Base-by-base conservation (phyloP, 1,140 invertebrate genomes). In the Bradynema listronoti region DNA sequence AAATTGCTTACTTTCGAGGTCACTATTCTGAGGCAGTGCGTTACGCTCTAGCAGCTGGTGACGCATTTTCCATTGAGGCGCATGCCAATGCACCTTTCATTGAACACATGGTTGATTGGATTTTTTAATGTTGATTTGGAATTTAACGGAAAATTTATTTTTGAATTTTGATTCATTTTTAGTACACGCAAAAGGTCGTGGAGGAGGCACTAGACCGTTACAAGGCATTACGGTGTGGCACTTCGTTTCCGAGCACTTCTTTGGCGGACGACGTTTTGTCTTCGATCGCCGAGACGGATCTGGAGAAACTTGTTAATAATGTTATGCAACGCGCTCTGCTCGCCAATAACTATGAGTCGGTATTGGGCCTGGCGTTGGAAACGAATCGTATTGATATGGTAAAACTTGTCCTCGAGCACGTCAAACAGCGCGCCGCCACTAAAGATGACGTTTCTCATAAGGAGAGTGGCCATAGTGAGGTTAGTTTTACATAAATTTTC, bases 11-110 rank as follows among this genome's bases (percentile, higher is more conserved):
- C 52, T 73, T 67, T 49, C 52, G 73, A 11, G 65, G 68, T 24
- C 56, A 73, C 30, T 73, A 73, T 43, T 39, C 27, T 4, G 45
- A 53, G 19, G 67, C 72, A n/a, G 32, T 73, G 24, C 25, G 65
- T 11, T 58, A 70, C 16, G 71, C 72, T 7, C 57, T 73, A 7
- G 33, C 59, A 25, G 72, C 69, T 2, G 71, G 58, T 16, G 66
- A 72, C 30, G 33, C 56, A 14, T 75, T 73, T 39, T 43, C 36
- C 22, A 92, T 78, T 90, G 96, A 80, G n/a, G n/a, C n/a, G n/a
- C n/a, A n/a, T 92, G 92, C 0, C 78, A 97, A 56, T 89, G 87
- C 30, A 94, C 91, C 82, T 91, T 93, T 33, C 81, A 96, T 9
- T 36, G 70, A 73, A 41, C 58, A 67, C 29, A 39, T 67, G 51